These are phyloP conservation scores for Gibbula magus DNA, from an alignment of 2,888 invertebrate genomes.

Conservation along the genomic window DNA sequence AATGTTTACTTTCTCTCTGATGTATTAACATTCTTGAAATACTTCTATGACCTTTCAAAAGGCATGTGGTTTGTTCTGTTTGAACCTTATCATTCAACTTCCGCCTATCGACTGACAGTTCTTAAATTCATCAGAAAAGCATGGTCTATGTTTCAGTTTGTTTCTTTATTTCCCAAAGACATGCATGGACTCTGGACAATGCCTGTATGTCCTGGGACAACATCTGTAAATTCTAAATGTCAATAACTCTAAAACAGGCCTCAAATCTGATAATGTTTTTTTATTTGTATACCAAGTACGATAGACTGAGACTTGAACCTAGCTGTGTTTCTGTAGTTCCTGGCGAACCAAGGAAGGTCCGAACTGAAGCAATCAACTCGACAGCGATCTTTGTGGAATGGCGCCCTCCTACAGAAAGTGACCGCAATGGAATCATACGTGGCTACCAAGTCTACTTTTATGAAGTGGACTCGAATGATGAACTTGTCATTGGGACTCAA, in stretches of 20 bases:
- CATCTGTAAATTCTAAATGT: no score
- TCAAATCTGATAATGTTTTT: neutral
- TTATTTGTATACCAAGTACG: neutral
- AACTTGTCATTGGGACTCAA: slow-evolving; percentile 46
- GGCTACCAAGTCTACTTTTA: slow-evolving; percentile 87
- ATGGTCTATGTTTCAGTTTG: slow-evolving; percentile 20
- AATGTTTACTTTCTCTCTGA: no score
- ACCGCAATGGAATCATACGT: slow-evolving; percentile 94
- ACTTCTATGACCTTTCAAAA: neutral
- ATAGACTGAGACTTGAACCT: neutral
- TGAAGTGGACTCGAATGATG: slow-evolving; percentile 57
- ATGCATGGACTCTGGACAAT: slow-evolving; percentile 1
- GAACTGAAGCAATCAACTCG: slow-evolving; percentile 91
- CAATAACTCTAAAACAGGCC: neutral
- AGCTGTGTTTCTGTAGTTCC: slow-evolving; percentile 85
- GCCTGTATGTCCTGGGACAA: neutral
- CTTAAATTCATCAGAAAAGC: neutral
- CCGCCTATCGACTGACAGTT: neutral
- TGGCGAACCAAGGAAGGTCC: slow-evolving; percentile 95
- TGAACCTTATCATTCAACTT: neutral
- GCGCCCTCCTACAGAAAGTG: slow-evolving; percentile 94
- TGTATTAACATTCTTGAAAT: no score
- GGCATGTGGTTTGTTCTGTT: neutral
- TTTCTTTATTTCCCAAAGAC: neutral
- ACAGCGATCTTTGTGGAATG: slow-evolving; percentile 96